Evolutionary conservation across 2,113 vertebrate species (phyloP).

Genomic region (Pollachius pollachius): DNA sequence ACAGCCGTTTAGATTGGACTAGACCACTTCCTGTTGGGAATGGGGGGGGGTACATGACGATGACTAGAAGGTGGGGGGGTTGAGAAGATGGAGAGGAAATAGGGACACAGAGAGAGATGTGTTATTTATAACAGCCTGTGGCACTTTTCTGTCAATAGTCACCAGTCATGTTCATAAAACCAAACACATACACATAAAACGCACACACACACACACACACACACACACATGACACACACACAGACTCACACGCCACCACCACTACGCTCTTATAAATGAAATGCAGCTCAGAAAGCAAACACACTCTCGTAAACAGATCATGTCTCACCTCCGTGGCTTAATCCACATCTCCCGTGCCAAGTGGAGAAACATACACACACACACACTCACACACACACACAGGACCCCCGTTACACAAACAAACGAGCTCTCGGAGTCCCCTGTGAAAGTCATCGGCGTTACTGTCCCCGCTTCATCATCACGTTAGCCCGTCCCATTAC

Average conservation of each 20-base stretch:
- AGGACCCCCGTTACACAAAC: conserved; percentile 56
- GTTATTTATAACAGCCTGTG: conserved; percentile 53
- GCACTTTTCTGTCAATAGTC: conserved; percentile 30
- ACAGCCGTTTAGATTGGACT: conserved; percentile 61
- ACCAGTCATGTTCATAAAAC: conserved; percentile 41
- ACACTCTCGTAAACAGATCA: conserved; percentile 68
- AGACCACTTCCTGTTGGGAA: conserved; percentile 46
- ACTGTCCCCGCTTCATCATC: conserved; percentile 70
- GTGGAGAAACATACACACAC: conserved; percentile 34
- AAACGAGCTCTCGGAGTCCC: conserved; percentile 31
- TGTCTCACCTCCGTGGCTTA: conserved; percentile 62
- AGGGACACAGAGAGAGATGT: conserved; percentile 15
- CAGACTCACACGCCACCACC: too few species aligned
- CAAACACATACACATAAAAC: too few species aligned
- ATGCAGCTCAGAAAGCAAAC: conserved; percentile 65
- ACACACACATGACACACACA: too few species aligned
- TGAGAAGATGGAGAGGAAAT: conserved; percentile 10
- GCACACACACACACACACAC: too few species aligned
- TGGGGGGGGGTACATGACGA: neutral
- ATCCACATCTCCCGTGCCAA: conserved; percentile 66
- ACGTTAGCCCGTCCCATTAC: conserved; percentile 70
- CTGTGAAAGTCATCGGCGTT: conserved; percentile 74
- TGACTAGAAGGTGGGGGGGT: neutral
- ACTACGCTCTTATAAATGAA: conserved; percentile 49
- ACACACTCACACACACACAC: conserved; percentile 23